Evolutionary conservation across 1,140 invertebrate species (phyloP).

Genomic region (Zaprionus gabonicus): DNA sequence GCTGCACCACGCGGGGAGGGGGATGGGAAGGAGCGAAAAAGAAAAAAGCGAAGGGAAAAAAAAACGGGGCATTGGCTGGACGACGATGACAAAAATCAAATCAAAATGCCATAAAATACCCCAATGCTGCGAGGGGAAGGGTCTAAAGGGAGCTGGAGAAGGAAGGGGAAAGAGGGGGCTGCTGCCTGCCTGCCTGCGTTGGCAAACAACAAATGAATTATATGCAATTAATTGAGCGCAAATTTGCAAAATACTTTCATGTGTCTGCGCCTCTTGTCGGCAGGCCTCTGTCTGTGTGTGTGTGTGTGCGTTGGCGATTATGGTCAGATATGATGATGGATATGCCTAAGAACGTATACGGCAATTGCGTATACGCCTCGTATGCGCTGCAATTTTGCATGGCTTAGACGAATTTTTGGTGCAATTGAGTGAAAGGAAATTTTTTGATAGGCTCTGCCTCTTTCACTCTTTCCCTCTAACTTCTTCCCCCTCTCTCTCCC

Average conservation of each 20-base stretch:
- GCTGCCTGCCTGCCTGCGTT: slow-evolving; percentile 4
- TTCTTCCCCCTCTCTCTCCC: not conserved
- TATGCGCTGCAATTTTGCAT: slow-evolving; percentile 12
- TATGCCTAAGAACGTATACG: slow-evolving; percentile 49
- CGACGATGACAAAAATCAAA: slow-evolving; percentile 74
- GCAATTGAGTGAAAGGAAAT: slow-evolving; percentile 55
- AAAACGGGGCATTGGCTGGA: slow-evolving; percentile 40
- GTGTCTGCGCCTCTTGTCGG: slow-evolving; percentile 47
- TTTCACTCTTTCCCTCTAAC: no score
- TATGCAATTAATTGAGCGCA: slow-evolving; percentile 83
- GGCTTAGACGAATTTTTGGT: slow-evolving; percentile 10
- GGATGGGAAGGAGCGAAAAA: not conserved
- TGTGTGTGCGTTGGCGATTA: slow-evolving; percentile 36
- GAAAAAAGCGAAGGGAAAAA: slow-evolving; percentile 6
- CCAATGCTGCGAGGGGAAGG: slow-evolving; percentile 36
- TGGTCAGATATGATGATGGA: slow-evolving; percentile 67
- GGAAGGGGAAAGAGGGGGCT: not conserved
- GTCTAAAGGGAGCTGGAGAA: not conserved
- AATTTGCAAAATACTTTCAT: slow-evolving; percentile 82
- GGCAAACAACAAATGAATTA: slow-evolving; percentile 78
- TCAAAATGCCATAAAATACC: slow-evolving; percentile 83
- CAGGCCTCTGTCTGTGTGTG: slow-evolving; percentile 6
- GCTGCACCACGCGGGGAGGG: slow-evolving; percentile 1
- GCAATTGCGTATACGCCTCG: slow-evolving; percentile 60
- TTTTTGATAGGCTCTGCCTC: not conserved